Conservation (phyloP, 2,888 invertebrate genomes). For the Microplitis deprimator region DNA sequence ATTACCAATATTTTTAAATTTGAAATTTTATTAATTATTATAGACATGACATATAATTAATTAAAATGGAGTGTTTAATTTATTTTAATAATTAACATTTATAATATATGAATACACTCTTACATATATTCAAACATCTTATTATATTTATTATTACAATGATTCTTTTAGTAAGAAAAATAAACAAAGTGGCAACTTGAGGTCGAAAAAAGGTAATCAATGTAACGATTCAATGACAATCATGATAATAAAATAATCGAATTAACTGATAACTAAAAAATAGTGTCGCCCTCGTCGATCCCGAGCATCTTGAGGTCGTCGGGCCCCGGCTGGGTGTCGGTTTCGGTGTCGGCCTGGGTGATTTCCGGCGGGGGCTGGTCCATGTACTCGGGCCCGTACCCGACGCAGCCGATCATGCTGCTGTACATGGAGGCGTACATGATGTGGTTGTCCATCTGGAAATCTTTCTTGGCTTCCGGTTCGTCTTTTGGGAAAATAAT, state of each 20-base stretch:
- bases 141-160: background rate
- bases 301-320: slow-evolving; percentile 89
- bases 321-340: slow-evolving; percentile 73
- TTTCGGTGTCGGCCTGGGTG: slow-evolving; percentile 62
- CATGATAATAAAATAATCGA: background rate
- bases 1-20: background rate
- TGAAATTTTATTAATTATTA: background rate
- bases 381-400: slow-evolving; percentile 69
- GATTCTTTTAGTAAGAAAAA: background rate
- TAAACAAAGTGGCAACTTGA: background rate
- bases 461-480: slow-evolving; percentile 60
- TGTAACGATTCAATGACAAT: too few relatives aligned
- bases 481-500: slow-evolving; percentile 78
- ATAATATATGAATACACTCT: slow-evolving; percentile 18
- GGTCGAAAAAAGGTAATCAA: too few relatives aligned
- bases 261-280: slow-evolving; percentile 57
- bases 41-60: slow-evolving; percentile 44
- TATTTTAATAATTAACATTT: slow-evolving; percentile 9
- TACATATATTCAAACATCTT: slow-evolving; percentile 1
- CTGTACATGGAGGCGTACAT: slow-evolving; percentile 69
- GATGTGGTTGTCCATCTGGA: slow-evolving; percentile 59
- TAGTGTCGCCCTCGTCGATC: slow-evolving; percentile 84
- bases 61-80: slow-evolving; percentile 34
- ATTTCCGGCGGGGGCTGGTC: slow-evolving; percentile 69
- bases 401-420: slow-evolving; percentile 65